phyloP scores from a whole-genome alignment of 2,113 vertebrate species.

The Tupaia tana region DNA sequence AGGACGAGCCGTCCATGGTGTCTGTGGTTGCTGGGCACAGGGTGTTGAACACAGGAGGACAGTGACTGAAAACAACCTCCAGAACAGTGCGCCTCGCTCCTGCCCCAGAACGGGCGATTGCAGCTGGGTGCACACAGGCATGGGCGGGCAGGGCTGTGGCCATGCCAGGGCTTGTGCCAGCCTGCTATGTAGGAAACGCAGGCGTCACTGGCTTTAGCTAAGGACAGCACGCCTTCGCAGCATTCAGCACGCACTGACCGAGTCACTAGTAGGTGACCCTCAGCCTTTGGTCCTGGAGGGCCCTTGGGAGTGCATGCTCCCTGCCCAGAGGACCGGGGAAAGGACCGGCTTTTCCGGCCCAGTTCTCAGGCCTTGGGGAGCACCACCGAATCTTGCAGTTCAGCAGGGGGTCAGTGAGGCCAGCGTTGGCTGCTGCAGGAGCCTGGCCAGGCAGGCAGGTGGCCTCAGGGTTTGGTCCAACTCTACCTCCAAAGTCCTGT shows the following conservation, averaged over 20 bases:
- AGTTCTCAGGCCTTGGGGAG: not conserved
- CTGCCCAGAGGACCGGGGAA: not conserved
- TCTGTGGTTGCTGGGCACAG: not conserved
- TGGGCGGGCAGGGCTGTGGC: no score
- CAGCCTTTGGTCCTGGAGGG: not conserved
- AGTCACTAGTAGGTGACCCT: not conserved
- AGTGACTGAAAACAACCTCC: no score
- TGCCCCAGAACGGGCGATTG: not conserved
- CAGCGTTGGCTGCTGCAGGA: not conserved
- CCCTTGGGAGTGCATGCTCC: fast-evolving
- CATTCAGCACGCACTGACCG: fast-evolving
- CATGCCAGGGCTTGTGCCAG: not conserved
- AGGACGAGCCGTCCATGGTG: fast-evolving
- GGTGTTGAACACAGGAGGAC: not conserved
- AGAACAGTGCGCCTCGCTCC: not conserved
- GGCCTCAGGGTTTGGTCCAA: not conserved
- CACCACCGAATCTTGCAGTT: not conserved
- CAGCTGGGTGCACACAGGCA: not conserved
- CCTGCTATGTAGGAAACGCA: fast-evolving
- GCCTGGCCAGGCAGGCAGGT: not conserved
- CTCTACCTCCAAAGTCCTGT: not conserved
- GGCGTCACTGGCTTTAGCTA: no score
- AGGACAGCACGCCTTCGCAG: not conserved
- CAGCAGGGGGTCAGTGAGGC: not conserved
- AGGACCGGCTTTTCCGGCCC: not conserved